Conservation (phyloP, 1,140 invertebrate genomes). For the Brachionus plicatilis region DNA sequence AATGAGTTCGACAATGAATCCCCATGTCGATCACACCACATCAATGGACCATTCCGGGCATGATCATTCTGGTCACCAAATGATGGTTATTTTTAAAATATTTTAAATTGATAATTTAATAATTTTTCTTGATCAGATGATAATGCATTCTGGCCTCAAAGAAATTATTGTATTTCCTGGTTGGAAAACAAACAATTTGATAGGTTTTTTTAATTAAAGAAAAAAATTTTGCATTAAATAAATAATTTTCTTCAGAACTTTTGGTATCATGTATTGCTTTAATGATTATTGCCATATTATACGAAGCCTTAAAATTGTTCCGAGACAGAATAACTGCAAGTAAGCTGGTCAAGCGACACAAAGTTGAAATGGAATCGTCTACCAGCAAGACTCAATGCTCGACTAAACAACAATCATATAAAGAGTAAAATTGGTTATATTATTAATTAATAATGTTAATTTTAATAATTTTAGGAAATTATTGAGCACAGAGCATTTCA, state of each 20-base stretch:
- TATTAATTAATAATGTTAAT: neutral
- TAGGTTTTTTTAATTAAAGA: neutral
- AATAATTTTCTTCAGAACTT: neutral
- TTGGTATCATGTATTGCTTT: slow-evolving; percentile 42
- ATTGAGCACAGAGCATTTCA: slow-evolving; percentile 12
- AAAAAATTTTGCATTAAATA: neutral
- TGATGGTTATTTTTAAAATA: neutral
- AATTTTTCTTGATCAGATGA: neutral
- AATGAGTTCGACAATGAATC: neutral
- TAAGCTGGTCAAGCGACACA: neutral
- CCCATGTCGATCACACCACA: neutral
- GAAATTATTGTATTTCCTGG: slow-evolving; percentile 37
- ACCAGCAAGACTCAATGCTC: neutral
- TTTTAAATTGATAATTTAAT: neutral
- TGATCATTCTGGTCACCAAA: neutral
- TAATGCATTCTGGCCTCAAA: slow-evolving; percentile 28
- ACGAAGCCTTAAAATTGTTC: slow-evolving; percentile 43
- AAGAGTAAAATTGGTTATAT: neutral
- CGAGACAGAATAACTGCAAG: slow-evolving; percentile 41
- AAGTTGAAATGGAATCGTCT: neutral
- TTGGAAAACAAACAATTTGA: slow-evolving; percentile 11
- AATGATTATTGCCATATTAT: slow-evolving; percentile 41
- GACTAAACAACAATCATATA: neutral
- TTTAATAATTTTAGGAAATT: neutral
- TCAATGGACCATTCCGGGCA: slow-evolving; percentile 19